Conservation (phyloP, 2,113 vertebrate species). For the Xyliphius kryptos region DNA sequence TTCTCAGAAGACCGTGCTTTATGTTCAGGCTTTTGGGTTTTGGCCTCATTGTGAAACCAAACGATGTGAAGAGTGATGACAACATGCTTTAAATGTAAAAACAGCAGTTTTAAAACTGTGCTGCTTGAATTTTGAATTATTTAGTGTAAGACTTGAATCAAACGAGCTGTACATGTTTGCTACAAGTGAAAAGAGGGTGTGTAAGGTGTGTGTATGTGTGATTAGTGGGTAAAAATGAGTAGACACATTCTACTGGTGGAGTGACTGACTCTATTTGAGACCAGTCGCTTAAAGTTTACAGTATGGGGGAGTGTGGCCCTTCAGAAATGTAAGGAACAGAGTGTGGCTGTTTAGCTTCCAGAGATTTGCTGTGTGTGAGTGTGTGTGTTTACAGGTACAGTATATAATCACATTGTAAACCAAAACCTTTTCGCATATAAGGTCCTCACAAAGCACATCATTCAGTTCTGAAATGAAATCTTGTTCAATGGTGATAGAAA, state of each 20-base stretch:
- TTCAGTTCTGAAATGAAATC: too few species aligned
- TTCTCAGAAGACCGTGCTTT: neutral
- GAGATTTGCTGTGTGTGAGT: constrained; percentile 36
- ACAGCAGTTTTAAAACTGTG: neutral
- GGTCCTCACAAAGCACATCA: too few species aligned
- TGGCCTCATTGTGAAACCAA: neutral
- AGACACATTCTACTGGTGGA: neutral
- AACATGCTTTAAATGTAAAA: neutral
- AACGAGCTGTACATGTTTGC: neutral
- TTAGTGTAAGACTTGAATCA: neutral
- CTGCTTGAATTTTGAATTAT: neutral
- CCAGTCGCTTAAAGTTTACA: neutral
- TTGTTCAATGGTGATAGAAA: too few species aligned
- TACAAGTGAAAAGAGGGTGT: neutral
- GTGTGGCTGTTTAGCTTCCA: constrained; percentile 4
- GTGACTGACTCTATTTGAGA: neutral
- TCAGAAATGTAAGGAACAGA: constrained; percentile 8
- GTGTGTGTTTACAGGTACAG: constrained; percentile 1
- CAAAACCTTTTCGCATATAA: too few species aligned
- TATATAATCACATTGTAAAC: too few species aligned
- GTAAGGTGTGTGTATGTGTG: neutral
- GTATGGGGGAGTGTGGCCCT: neutral
- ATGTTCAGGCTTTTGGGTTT: neutral
- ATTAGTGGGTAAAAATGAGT: neutral
- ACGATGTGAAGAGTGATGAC: neutral